Percentiles rank a stretch among this genome's conserved stretches.
Conservation (phyloP, 2,113 vertebrate species). For the Thermophis baileyi region DNA sequence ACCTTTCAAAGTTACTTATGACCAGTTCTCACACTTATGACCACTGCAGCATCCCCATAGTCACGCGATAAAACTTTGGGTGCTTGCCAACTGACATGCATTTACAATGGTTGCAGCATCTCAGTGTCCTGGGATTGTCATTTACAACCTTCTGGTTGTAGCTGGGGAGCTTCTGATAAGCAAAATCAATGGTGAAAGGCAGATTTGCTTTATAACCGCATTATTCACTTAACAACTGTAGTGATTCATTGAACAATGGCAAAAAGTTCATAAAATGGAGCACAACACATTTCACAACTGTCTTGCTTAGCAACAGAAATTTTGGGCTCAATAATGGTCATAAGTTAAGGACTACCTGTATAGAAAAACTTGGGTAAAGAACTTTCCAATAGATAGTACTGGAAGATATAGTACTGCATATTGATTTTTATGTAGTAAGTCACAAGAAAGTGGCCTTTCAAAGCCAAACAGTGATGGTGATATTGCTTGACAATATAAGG, state of each 20-base stretch:
- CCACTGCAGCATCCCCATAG: background rate
- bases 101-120: background rate
- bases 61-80: background rate
- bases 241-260: background rate
- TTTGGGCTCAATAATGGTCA: background rate
- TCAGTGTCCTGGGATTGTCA: background rate
- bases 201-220: background rate
- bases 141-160: background rate
- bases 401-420: background rate
- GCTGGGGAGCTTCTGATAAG: background rate
- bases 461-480: background rate
- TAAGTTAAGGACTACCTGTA: background rate
- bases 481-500: background rate
- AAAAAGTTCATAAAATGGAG: background rate
- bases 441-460: background rate
- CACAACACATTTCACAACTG: background rate
- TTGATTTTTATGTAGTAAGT: background rate
- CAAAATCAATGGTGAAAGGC: background rate
- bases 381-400: background rate
- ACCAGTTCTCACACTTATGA: background rate
- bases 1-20: background rate
- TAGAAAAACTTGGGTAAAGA: background rate
- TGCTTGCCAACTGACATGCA: background rate
- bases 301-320: background rate
- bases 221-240: background rate